phyloP scores from a whole-genome alignment of 2,888 invertebrate genomes.

The Amphimallon solstitiale region DNA sequence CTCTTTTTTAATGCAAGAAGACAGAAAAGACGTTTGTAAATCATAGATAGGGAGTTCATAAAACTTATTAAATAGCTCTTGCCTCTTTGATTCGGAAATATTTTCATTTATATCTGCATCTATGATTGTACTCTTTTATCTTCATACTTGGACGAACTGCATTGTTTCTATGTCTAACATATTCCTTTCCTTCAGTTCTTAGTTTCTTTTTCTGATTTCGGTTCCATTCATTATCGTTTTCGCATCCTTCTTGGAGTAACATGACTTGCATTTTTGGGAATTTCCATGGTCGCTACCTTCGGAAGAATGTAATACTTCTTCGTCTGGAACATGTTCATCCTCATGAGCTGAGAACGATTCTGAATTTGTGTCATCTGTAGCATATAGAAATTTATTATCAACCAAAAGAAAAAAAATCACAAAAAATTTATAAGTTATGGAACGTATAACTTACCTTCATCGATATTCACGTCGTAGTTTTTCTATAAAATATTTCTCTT shows the following conservation, averaged over 20 bases:
- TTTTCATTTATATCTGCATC: too few species aligned
- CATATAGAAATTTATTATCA: background rate
- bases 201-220: too few species aligned
- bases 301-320: background rate
- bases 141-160: too few species aligned
- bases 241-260: background rate
- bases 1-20: constrained; percentile 1
- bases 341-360: background rate
- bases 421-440: background rate
- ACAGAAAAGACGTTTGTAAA: background rate
- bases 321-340: background rate
- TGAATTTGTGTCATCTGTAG: background rate
- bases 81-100: too few species aligned
- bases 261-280: background rate
- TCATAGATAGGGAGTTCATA: too few species aligned
- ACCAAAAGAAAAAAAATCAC: background rate
- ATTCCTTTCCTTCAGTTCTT: too few species aligned
- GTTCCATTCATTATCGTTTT: background rate
- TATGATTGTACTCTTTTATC: too few species aligned
- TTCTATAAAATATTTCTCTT: too few species aligned
- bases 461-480: background rate
- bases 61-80: too few species aligned
- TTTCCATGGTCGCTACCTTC: background rate
- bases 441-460: background rate
- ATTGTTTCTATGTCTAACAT: too few species aligned